These are phyloP conservation scores for Cheilosia impressa DNA, from an alignment of 2,888 invertebrate genomes.

Conservation along the genomic window DNA sequence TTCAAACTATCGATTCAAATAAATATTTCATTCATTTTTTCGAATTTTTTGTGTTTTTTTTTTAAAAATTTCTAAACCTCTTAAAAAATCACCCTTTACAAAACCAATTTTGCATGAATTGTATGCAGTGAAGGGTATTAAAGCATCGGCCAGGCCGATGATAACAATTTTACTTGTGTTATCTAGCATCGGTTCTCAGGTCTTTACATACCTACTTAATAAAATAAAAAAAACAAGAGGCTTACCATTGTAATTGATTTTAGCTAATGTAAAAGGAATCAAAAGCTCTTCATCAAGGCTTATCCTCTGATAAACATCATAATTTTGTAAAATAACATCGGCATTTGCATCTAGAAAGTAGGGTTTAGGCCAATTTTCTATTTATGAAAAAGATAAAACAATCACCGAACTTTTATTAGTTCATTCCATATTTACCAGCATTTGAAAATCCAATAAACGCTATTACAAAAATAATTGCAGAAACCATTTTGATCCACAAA, in stretches of 20 bases:
- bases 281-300: conserved; percentile 14
- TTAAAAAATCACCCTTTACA: too few species aligned
- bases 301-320: conserved; percentile 16
- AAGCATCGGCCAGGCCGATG: too few species aligned
- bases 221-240: background rate
- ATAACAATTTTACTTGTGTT: too few species aligned
- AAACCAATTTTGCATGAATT: too few species aligned
- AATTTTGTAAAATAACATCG: conserved; percentile 4
- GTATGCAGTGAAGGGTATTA: too few species aligned
- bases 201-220: too few species aligned
- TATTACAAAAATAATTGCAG: background rate
- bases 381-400: background rate
- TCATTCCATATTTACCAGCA: background rate
- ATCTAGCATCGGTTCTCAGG: too few species aligned
- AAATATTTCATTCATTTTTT: too few species aligned
- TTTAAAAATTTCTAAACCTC: too few species aligned
- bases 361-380: conserved; percentile 6
- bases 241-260: conserved; percentile 31
- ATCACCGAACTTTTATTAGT: background rate
- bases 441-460: background rate
- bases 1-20: too few species aligned
- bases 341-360: conserved; percentile 10
- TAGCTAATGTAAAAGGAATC: conserved; percentile 8
- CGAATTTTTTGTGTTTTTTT: too few species aligned
- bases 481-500: background rate